Base-by-base conservation (phyloP, 2,113 vertebrate genomes). In the Synchiropus splendidus region DNA sequence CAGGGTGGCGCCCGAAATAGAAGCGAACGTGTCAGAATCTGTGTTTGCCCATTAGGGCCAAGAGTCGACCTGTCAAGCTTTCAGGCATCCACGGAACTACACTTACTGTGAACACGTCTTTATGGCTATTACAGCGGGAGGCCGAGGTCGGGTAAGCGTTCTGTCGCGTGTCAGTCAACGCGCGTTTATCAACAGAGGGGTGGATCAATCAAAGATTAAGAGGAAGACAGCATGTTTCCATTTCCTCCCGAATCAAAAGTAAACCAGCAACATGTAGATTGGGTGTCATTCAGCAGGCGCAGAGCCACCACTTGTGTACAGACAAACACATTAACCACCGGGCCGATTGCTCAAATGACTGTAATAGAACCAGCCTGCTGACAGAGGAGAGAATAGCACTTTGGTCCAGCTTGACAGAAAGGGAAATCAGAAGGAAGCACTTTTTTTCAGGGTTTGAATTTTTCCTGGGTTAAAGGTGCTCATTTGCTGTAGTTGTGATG, bases 281-380 rank as follows among this genome's bases (percentile, higher is more conserved):
- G 82, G 50, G 48, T 80, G 81, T 83, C 83, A 86, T 67, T 84
- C 80, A 86, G 30, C 27, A 17, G 44, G 48, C 8, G 37, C 17
- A 30, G 17, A 30, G 21, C 21, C 46, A 12, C 39, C 12, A 47
- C 60, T 73, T 68, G 77, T 61, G 50, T 72, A 64, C 67, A 56
- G 74, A 85, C 74, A 83, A 82, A 83, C 77, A 80, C 77, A 76
- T 77, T 79, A 79, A 79, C 66, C 58, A 58, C 46, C n/a, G 31
- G 54, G 64, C 58, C 59, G 47, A 66, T 48, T 39, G 61, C 71
- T 15, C 35, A 85, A 83, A 84, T 81, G 75, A 84, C 80, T 78
- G 77, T 78, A 70, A 81, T 81, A 79, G 52, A 77, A 64, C 45
- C 35, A 11, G 42, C 50, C 44, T 16, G 18, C 61, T 74, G 78